Percentiles rank a stretch among this genome's conserved stretches.
Evolutionary conservation across 2,888 invertebrate species (phyloP).

Genomic region (Limnephilus lunatus): DNA sequence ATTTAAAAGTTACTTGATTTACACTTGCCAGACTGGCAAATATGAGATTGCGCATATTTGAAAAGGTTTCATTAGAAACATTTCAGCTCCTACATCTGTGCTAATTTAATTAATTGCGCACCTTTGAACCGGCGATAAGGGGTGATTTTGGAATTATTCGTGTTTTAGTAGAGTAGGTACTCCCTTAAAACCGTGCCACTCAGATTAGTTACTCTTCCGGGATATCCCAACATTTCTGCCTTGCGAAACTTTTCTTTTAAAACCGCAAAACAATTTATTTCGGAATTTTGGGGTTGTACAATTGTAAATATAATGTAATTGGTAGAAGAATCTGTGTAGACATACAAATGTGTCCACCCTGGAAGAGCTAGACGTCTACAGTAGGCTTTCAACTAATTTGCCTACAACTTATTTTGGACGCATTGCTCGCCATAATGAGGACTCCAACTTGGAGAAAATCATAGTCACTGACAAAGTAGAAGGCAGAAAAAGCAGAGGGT

Average conservation of each 20-base stretch:
- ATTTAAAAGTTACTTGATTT: background rate
- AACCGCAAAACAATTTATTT: background rate
- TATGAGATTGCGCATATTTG: constrained; percentile 2
- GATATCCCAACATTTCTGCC: background rate
- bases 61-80: background rate
- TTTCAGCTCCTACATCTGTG: background rate
- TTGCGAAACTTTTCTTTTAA: background rate
- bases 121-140: background rate
- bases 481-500: too few species aligned
- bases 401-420: too few species aligned
- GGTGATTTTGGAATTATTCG: background rate
- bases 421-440: too few species aligned
- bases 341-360: too few species aligned
- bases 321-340: background rate
- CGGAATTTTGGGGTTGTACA: background rate
- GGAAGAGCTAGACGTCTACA: too few species aligned
- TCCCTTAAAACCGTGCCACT: background rate
- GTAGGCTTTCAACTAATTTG: too few species aligned
- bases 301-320: background rate
- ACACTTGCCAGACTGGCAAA: background rate
- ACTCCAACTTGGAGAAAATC: too few species aligned
- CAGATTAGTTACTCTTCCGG: background rate
- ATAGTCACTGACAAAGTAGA: too few species aligned
- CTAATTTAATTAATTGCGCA: background rate
- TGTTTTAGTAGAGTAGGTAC: background rate